Evolutionary conservation across 2,113 vertebrate species (phyloP).

Genomic region (Chaenocephalus aceratus): DNA sequence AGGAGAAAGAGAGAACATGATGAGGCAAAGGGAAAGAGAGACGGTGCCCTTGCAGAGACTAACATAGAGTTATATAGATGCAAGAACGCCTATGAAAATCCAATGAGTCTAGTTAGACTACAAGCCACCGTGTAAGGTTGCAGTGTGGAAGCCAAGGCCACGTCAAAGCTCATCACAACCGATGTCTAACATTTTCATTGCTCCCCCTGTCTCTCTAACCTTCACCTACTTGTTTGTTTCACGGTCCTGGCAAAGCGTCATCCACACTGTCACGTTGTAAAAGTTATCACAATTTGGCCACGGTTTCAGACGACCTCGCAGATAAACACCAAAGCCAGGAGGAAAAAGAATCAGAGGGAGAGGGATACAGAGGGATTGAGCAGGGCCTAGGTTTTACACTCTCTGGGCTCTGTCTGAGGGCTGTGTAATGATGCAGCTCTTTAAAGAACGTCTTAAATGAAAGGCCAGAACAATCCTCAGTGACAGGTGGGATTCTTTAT

Average conservation of each 20-base stretch:
- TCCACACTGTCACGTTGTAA: slow-evolving; percentile 59
- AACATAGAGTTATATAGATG: slow-evolving; percentile 86
- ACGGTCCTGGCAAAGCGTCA: slow-evolving; percentile 57
- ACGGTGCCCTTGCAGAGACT: slow-evolving; percentile 70
- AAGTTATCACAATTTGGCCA: slow-evolving; percentile 62
- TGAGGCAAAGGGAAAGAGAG: slow-evolving; percentile 82
- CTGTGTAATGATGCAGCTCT: slow-evolving; percentile 73
- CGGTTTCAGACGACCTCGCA: slow-evolving; percentile 54
- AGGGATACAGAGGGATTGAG: slow-evolving; percentile 62
- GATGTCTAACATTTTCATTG: slow-evolving; percentile 70
- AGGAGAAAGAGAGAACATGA: slow-evolving; percentile 39
- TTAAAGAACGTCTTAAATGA: slow-evolving; percentile 76
- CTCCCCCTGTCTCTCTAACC: slow-evolving; percentile 57
- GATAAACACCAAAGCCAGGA: slow-evolving; percentile 61
- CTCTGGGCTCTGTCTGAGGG: slow-evolving; percentile 63
- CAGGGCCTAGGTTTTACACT: slow-evolving; percentile 68
- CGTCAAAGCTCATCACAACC: slow-evolving; percentile 90
- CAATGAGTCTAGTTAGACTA: slow-evolving; percentile 78
- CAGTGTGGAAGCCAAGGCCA: slow-evolving; percentile 83
- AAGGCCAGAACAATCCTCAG: slow-evolving; percentile 76
- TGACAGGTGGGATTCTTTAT: slow-evolving; percentile 82
- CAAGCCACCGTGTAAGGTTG: slow-evolving; percentile 30
- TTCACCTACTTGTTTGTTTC: slow-evolving; percentile 70
- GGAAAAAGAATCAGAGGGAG: slow-evolving; percentile 52
- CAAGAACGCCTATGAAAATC: slow-evolving; percentile 92